phyloP scores from a whole-genome alignment of 2,888 invertebrate genomes.

The Piscicola geometra region DNA sequence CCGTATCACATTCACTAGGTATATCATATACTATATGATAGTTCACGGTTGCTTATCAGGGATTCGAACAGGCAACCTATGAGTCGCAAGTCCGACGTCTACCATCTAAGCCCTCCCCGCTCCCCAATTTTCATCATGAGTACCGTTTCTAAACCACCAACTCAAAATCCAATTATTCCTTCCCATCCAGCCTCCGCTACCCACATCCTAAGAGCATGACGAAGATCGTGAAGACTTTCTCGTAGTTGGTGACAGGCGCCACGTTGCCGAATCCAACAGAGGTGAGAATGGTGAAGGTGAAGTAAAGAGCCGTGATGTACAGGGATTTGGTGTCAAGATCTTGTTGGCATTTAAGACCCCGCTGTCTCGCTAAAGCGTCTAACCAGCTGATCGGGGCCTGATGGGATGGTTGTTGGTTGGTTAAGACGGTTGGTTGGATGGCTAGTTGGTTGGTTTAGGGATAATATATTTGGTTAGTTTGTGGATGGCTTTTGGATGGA shows the following conservation, averaged over 20 bases:
- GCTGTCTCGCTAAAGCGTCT: conserved; percentile 51
- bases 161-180: background rate
- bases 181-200: conserved; percentile 36
- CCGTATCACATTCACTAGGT: no score
- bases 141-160: background rate
- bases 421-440: background rate
- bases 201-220: conserved; percentile 57
- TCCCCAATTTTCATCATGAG: no score
- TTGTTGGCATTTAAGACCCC: conserved; percentile 48
- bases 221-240: conserved; percentile 57
- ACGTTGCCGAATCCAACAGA: conserved; percentile 57
- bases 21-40: no score
- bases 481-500: background rate
- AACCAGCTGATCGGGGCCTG: conserved; percentile 50
- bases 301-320: conserved; percentile 56
- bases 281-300: conserved; percentile 56
- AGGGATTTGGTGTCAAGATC: conserved; percentile 54
- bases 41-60: no score
- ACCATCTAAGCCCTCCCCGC: no score
- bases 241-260: conserved; percentile 55
- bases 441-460: no score
- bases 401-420: no score
- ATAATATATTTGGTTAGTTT: no score
- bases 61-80: no score
- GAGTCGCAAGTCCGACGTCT: no score